These are phyloP conservation scores for Myanophis thanlyinensis DNA, from an alignment of 2,113 vertebrate genomes.

Conservation along the genomic window DNA sequence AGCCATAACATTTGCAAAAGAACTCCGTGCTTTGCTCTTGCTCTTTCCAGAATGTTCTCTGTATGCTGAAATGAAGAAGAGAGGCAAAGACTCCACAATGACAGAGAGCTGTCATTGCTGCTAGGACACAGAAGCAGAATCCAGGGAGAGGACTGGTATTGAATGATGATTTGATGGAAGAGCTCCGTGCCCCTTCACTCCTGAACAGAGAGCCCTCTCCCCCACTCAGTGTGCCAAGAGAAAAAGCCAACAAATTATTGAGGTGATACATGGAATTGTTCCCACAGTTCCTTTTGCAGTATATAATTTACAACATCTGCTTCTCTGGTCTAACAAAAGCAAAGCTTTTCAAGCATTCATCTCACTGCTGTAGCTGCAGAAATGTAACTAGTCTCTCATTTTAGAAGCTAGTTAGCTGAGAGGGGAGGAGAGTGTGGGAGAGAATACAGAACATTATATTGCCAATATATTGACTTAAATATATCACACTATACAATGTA, in stretches of 20 bases:
- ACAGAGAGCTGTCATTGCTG: not conserved
- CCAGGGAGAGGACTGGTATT: not conserved
- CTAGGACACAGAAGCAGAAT: constrained; percentile 20
- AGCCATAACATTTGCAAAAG: not conserved
- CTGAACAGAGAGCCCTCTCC: constrained; percentile 25
- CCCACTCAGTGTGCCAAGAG: constrained; percentile 45
- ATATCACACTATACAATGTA: not conserved
- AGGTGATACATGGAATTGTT: constrained; percentile 60
- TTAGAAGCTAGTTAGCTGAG: constrained; percentile 1
- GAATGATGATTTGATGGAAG: constrained; percentile 37
- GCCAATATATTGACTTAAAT: not conserved
- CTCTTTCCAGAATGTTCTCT: not conserved
- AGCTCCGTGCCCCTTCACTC: constrained; percentile 26
- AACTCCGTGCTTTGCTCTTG: not conserved
- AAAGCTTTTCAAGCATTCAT: constrained; percentile 47
- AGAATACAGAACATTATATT: not conserved
- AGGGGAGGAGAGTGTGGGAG: not conserved
- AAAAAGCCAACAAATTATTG: constrained; percentile 50
- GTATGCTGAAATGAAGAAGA: not conserved
- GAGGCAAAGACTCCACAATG: not conserved
- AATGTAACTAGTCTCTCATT: constrained; percentile 21
- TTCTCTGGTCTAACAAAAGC: constrained; percentile 54
- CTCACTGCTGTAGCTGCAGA: constrained; percentile 24
- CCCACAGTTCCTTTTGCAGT: constrained; percentile 52
- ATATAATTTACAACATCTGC: constrained; percentile 58